Conservation (phyloP, 2,797 vertebrate genomes). For the Catamblyrhynchus diadema region DNA sequence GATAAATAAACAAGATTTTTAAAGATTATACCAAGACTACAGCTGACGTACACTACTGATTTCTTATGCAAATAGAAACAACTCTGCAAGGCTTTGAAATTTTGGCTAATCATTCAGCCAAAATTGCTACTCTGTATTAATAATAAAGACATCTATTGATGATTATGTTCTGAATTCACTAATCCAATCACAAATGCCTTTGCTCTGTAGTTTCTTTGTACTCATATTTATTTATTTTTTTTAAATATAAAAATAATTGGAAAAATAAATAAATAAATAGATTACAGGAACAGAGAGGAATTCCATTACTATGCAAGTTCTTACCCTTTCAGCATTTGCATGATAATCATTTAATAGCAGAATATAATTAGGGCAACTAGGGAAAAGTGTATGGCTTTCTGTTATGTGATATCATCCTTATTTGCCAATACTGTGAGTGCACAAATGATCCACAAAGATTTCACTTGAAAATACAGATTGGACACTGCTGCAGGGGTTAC, state of each 20-base stretch:
- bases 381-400: background rate
- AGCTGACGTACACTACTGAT: background rate
- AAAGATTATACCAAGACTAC: background rate
- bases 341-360: background rate
- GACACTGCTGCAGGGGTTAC: background rate
- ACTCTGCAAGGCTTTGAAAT: constrained; percentile 12
- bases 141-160: constrained; percentile 45
- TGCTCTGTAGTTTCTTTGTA: constrained; percentile 14
- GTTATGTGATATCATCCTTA: background rate
- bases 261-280: constrained; percentile 34
- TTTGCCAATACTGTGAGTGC: background rate
- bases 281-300: constrained; percentile 20
- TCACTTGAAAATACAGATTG: constrained; percentile 10
- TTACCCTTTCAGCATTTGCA: constrained; percentile 11
- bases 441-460: background rate
- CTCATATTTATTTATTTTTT: constrained; percentile 4
- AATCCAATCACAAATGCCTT: constrained; percentile 20
- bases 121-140: constrained; percentile 39
- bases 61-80: constrained; percentile 36
- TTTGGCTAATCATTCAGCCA: constrained; percentile 25
- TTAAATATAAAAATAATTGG: constrained; percentile 16
- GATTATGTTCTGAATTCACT: constrained; percentile 31
- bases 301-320: background rate
- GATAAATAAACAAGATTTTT: background rate
- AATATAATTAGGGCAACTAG: constrained; percentile 21